Conservation (phyloP, 2,888 invertebrate species). For the Strigamia crassipes region DNA sequence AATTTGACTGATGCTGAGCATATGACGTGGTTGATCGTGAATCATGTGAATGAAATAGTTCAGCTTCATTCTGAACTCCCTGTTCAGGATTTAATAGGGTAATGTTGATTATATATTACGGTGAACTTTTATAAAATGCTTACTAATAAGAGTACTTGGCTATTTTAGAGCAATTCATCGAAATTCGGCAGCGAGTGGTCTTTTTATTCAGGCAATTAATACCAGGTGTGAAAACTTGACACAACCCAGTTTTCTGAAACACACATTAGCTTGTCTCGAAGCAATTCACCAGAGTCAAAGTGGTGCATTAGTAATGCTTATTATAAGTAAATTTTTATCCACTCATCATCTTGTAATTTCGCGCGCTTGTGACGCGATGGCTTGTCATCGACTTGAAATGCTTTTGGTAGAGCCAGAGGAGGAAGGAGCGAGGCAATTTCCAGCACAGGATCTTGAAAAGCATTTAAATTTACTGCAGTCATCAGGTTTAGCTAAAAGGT, state of each 20-base stretch:
- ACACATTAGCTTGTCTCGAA: constrained; percentile 71
- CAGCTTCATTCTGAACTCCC: constrained; percentile 69
- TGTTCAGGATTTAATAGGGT: constrained; percentile 67
- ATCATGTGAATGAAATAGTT: constrained; percentile 71
- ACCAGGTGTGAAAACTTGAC: constrained; percentile 67
- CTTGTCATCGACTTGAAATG: constrained; percentile 69
- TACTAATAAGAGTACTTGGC: neutral
- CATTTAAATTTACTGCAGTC: constrained; percentile 67
- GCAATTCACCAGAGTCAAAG: constrained; percentile 70
- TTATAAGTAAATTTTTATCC: constrained; percentile 69
- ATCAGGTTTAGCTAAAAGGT: constrained; percentile 65
- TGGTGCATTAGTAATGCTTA: constrained; percentile 69
- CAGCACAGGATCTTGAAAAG: constrained; percentile 71
- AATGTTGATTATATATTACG: constrained; percentile 2
- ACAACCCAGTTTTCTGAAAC: constrained; percentile 70
- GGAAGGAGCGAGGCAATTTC: constrained; percentile 68
- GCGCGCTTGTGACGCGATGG: constrained; percentile 73
- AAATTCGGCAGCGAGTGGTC: constrained; percentile 70
- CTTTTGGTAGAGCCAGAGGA: constrained; percentile 66
- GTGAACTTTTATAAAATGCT: neutral
- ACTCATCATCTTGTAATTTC: constrained; percentile 71
- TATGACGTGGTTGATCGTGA: constrained; percentile 76
- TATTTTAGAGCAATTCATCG: constrained; percentile 64
- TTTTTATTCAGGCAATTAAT: constrained; percentile 73
- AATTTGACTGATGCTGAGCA: constrained; percentile 74